Conservation (phyloP, 2,113 vertebrate species). For the Ariopsis seemanni region DNA sequence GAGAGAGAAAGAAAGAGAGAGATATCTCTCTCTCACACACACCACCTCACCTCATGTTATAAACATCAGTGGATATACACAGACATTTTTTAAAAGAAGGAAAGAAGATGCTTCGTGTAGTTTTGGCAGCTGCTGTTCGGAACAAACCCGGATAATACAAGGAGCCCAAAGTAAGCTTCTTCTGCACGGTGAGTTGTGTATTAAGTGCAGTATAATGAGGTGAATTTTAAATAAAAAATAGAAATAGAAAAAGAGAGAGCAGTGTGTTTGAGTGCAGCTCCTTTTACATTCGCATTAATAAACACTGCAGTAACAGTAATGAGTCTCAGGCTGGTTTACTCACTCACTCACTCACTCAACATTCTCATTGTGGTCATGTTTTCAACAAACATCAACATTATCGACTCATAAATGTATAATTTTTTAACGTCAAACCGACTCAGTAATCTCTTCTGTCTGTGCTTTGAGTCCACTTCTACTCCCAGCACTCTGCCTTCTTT, state of each 20-base stretch:
- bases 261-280: neutral
- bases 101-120: neutral
- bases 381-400: too few species aligned
- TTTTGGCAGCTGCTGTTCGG: slow-evolving; percentile 21
- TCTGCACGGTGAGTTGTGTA: neutral
- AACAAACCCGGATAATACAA: slow-evolving; percentile 38
- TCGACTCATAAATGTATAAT: too few species aligned
- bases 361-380: too few species aligned
- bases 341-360: too few species aligned
- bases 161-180: neutral
- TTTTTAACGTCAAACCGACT: too few species aligned
- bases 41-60: neutral
- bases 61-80: neutral
- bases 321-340: neutral
- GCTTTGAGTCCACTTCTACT: too few species aligned
- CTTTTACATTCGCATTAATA: neutral
- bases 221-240: neutral
- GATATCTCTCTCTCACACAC: neutral
- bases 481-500: neutral
- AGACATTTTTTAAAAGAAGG: neutral
- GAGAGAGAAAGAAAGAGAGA: neutral
- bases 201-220: neutral
- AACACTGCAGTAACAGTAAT: neutral
- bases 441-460: too few species aligned
- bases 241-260: too few species aligned